phyloP scores from a whole-genome alignment of 2,113 vertebrate genomes.

The Bothrops jararaca region DNA sequence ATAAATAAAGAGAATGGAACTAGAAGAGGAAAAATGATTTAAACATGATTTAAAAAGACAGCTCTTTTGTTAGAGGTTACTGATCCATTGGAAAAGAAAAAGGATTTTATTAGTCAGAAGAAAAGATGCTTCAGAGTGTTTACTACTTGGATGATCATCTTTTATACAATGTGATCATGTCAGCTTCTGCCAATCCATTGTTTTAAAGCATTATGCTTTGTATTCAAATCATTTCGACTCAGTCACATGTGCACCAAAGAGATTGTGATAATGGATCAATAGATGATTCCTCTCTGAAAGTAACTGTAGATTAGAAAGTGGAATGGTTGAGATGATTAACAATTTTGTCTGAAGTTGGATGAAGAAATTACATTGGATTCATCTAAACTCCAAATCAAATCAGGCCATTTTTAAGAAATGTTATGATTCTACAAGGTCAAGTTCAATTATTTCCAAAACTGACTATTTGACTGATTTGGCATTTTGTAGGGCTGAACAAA shows the following conservation, averaged over 20 bases:
- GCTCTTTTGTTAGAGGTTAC: constrained; percentile 71
- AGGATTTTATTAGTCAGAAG: constrained; percentile 12
- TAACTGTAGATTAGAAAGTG: not conserved
- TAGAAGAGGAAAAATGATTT: constrained; percentile 66
- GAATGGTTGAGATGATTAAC: not conserved
- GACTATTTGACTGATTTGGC: not conserved
- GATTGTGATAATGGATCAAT: not conserved
- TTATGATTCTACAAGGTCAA: not conserved
- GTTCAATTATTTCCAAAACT: not conserved
- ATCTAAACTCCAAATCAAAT: not conserved
- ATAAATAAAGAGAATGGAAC: constrained; percentile 38
- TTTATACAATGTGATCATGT: not conserved
- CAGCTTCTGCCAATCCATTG: constrained; percentile 4
- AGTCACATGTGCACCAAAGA: not conserved
- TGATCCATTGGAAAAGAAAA: constrained; percentile 56
- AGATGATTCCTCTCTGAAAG: not conserved
- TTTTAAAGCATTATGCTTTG: not conserved
- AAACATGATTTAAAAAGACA: constrained; percentile 74
- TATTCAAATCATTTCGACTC: not conserved
- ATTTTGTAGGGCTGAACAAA: not conserved
- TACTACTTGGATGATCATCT: not conserved
- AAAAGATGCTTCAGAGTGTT: constrained; percentile 3
- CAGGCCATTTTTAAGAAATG: not conserved
- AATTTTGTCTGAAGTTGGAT: not conserved
- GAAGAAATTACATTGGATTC: not conserved